Evolutionary conservation across 2,797 vertebrate species (phyloP).

Genomic region (Pteronotus mesoamericanus): DNA sequence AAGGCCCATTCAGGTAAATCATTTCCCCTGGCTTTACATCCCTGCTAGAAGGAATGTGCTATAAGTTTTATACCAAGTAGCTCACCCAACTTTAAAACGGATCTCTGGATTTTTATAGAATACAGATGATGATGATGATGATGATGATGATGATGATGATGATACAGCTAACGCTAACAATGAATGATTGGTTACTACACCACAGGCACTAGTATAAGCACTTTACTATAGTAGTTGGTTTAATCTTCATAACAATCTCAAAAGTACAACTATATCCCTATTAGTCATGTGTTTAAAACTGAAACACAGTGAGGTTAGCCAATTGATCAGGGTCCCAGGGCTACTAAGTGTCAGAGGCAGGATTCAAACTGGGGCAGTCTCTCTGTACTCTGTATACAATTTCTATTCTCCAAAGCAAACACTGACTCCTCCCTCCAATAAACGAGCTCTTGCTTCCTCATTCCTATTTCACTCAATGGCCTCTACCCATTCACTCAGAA

Average conservation of each 20-base stretch:
- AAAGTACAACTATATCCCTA: not conserved
- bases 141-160: not conserved
- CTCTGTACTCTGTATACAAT: not conserved
- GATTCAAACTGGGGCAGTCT: not conserved
- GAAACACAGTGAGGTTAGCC: not conserved
- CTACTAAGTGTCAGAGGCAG: not conserved
- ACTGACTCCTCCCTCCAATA: not conserved
- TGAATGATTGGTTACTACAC: not conserved
- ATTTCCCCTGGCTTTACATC: not conserved
- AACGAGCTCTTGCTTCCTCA: slow-evolving; percentile 13
- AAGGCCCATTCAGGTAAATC: not conserved
- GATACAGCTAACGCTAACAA: not conserved
- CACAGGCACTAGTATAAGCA: not conserved
- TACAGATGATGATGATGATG: not conserved
- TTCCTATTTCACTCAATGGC: not conserved
- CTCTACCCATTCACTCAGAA: not conserved
- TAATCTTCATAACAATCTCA: not conserved
- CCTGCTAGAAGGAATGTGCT: not conserved
- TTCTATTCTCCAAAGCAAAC: not conserved
- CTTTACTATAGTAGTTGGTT: not conserved
- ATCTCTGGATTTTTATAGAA: not conserved
- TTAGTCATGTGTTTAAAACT: not conserved
- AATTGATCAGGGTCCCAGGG: not conserved
- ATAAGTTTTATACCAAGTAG: not conserved
- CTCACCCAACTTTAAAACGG: not conserved